Conservation (phyloP, 2,888 invertebrate species). For the Thereva nobilitata region DNA sequence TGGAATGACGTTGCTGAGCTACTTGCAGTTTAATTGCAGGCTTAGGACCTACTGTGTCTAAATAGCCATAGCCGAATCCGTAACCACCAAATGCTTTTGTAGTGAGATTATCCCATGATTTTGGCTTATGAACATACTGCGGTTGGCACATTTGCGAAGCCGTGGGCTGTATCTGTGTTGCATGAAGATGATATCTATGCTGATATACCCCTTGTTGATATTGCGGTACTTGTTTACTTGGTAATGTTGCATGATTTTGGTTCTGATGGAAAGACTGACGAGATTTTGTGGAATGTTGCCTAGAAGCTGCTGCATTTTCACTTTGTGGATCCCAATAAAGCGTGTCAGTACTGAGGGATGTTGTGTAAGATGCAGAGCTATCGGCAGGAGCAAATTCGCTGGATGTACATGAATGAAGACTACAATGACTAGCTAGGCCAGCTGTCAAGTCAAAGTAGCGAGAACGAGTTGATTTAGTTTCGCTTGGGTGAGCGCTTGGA, state of each 20-base stretch:
- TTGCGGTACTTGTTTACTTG: constrained; percentile 60
- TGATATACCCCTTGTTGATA: constrained; percentile 54
- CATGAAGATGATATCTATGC: constrained; percentile 55
- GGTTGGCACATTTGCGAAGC: constrained; percentile 53
- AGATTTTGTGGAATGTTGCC: constrained; percentile 66
- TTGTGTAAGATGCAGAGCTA: constrained; percentile 80
- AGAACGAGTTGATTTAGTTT: constrained; percentile 57
- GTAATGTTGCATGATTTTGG: constrained; percentile 47
- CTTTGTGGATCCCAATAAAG: constrained; percentile 76
- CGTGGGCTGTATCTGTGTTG: constrained; percentile 57
- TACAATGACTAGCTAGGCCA: constrained; percentile 76
- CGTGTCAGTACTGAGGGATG: constrained; percentile 84
- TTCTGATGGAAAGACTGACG: constrained; percentile 61
- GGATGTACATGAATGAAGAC: constrained; percentile 81
- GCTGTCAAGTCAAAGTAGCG: constrained; percentile 70
- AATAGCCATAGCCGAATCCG: constrained; percentile 83
- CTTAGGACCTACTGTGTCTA: constrained; percentile 66
- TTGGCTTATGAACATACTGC: constrained; percentile 70
- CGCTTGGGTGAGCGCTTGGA: constrained; percentile 40
- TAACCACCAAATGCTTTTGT: constrained; percentile 85
- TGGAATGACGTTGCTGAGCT: constrained; percentile 59
- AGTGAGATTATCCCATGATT: constrained; percentile 88
- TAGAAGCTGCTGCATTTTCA: constrained; percentile 53
- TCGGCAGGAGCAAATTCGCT: constrained; percentile 73
- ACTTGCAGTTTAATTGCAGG: constrained; percentile 58